These are phyloP conservation scores for Netelia fuscicornis DNA, from an alignment of 2,888 invertebrate species.

Conservation along the genomic window DNA sequence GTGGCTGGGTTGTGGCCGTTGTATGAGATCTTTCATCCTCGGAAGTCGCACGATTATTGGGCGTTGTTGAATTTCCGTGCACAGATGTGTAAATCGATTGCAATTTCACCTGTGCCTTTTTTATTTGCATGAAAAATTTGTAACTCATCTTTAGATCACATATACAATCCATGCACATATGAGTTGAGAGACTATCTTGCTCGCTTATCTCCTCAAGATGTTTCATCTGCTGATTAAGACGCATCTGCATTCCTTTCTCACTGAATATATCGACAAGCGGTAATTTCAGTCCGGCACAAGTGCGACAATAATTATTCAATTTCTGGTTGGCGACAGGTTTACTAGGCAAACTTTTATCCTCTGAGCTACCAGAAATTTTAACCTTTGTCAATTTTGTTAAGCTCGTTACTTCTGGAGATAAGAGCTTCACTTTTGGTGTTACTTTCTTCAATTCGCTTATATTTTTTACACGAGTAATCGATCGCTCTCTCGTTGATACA, in stretches of 20 bases:
- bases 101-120: constrained; percentile 82
- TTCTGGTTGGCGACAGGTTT: constrained; percentile 71
- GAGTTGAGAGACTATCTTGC: constrained; percentile 80
- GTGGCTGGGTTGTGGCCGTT: neutral
- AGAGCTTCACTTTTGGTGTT: constrained; percentile 79
- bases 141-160: constrained; percentile 84
- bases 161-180: constrained; percentile 84
- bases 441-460: constrained; percentile 82
- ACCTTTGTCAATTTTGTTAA: constrained; percentile 71
- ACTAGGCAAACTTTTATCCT: constrained; percentile 38
- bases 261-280: constrained; percentile 83
- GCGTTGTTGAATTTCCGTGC: constrained; percentile 31
- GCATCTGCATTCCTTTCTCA: constrained; percentile 82
- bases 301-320: constrained; percentile 81
- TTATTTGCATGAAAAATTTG: constrained; percentile 84
- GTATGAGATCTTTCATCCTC: constrained; percentile 51
- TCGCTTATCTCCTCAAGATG: constrained; percentile 81
- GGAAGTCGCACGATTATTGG: constrained; percentile 1
- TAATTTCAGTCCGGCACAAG: constrained; percentile 82
- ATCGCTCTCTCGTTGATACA: constrained; percentile 2
- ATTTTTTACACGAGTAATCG: constrained; percentile 76
- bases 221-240: constrained; percentile 81
- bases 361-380: constrained; percentile 8
- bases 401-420: constrained; percentile 76
- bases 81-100: constrained; percentile 77